Conservation (phyloP, 37 sponge, comb jelly and placozoan species). For the Halisarca cf. caerulea region DNA sequence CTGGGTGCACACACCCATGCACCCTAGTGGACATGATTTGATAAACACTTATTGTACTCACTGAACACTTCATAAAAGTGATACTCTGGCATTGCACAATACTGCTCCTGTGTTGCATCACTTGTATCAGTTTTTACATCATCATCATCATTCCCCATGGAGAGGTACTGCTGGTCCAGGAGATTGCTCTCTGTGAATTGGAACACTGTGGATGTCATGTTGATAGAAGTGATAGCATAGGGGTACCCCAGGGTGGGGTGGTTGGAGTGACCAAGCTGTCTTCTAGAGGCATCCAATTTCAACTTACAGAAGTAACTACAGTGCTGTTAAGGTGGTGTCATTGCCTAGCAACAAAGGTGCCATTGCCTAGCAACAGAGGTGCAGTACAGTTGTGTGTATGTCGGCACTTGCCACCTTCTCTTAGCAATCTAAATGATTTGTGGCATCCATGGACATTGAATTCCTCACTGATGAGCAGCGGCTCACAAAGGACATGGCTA, state of each 20-base stretch:
- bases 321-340: too few species aligned
- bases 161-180: conserved; percentile 27
- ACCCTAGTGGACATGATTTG: not conserved
- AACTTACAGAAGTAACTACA: conserved; percentile 61
- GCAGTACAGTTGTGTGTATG: too few species aligned
- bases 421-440: too few species aligned
- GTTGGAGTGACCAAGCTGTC: conserved; percentile 57
- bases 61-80: conserved; percentile 14
- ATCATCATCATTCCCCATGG: not conserved
- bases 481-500: too few species aligned
- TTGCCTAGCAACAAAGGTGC: too few species aligned
- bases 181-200: conserved; percentile 26
- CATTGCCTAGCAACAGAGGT: too few species aligned
- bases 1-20: not conserved
- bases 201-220: conserved; percentile 47
- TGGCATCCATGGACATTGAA: too few species aligned
- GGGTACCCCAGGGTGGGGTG: conserved; percentile 83
- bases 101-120: too few species aligned
- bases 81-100: not conserved
- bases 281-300: conserved; percentile 30
- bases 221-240: conserved; percentile 82
- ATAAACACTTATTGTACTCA: not conserved
- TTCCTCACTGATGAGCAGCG: too few species aligned
- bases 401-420: too few species aligned
- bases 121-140: too few species aligned